Base-by-base conservation (phyloP, 2,113 vertebrate genomes). In the Tyto alba region DNA sequence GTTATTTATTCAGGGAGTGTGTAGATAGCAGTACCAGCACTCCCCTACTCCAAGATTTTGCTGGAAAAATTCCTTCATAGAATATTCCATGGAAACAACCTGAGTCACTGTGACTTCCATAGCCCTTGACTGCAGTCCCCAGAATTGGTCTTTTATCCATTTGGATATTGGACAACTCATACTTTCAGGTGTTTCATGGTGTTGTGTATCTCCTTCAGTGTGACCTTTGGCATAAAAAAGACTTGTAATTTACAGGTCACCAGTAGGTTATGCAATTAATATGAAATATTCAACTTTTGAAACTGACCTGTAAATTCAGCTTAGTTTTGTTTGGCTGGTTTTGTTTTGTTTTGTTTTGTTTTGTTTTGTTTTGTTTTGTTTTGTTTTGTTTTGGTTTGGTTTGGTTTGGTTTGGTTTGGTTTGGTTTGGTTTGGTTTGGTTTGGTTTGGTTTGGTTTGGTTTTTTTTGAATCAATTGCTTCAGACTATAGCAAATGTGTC, bases 1-100 rank as follows among this genome's bases (percentile, higher is more conserved):
- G 43, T 77, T 89, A 84, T 17, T 91, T 95, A 75, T 82, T 92
- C 69, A 75, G 30, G 18, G 50, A 78, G 18, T 18, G 43, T 89
- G 29, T 30, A 96, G 80, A 71, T 22, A 90, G 72, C 41, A 74
- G 71, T 41, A 84, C 32, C 41, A 83, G 38, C 47, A 80, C 19
- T 59, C 32, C 32, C 6, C 17, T 62, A 6, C 16, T 86, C 38
- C 47, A 81, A 30, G 32, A 32, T 88, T 89, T 92, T 86, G 9
- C 67, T 89, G 50, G n/a, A 69, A 71, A 71, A 63, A 43, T 88
- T 93, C 2, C 80, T 85, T 86, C 15, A 57, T 25, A 59, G 68
- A 63, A 36, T 90, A 77, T 83, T 88, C 32, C 38, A 16, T 36
- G 26, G 41, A 86, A 84, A 71, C 8, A 63, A 4, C 30, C n/a